These are phyloP conservation scores for Gibbula magus DNA, from an alignment of 2,888 invertebrate genomes.

Conservation along the genomic window DNA sequence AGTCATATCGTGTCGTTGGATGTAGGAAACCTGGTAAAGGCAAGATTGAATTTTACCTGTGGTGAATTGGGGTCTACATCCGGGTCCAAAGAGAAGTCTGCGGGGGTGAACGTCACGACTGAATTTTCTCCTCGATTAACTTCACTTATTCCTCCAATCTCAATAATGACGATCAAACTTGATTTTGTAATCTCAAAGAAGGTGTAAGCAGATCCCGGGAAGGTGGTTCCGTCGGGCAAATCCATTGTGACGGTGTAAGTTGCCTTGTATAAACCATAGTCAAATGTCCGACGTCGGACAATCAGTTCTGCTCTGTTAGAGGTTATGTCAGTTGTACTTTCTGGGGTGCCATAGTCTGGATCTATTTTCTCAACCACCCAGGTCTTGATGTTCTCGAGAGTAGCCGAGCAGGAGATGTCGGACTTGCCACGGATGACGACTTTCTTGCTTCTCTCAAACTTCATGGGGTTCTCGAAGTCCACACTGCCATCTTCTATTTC, in stretches of 20 bases:
- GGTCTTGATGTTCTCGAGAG: slow-evolving; percentile 58
- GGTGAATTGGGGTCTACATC: slow-evolving; percentile 57
- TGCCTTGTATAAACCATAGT: slow-evolving; percentile 71
- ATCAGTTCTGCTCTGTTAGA: slow-evolving; percentile 50
- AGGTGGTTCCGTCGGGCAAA: slow-evolving; percentile 15
- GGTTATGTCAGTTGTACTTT: slow-evolving; percentile 30
- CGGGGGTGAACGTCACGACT: slow-evolving; percentile 63
- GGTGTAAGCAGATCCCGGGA: slow-evolving; percentile 37
- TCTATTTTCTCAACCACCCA: slow-evolving; percentile 60
- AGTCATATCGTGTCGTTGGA: too few relatives aligned
- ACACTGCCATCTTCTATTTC: slow-evolving; percentile 45
- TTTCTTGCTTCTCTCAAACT: slow-evolving; percentile 33
- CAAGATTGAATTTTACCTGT: slow-evolving; percentile 43
- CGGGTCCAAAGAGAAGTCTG: slow-evolving; percentile 72
- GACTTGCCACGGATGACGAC: slow-evolving; percentile 50
- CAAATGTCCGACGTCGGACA: slow-evolving; percentile 62
- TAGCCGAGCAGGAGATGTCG: slow-evolving; percentile 56
- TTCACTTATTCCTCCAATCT: slow-evolving; percentile 53
- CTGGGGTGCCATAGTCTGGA: slow-evolving; percentile 38
- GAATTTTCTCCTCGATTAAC: slow-evolving; percentile 36
- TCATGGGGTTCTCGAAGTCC: slow-evolving; percentile 33
- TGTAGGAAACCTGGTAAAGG: too few relatives aligned
- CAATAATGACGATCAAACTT: slow-evolving; percentile 69
- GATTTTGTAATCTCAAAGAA: slow-evolving; percentile 65
- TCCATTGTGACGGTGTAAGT: slow-evolving; percentile 68